phyloP scores from a whole-genome alignment of 1,140 invertebrate species.

The Spodoptera frugiperda region DNA sequence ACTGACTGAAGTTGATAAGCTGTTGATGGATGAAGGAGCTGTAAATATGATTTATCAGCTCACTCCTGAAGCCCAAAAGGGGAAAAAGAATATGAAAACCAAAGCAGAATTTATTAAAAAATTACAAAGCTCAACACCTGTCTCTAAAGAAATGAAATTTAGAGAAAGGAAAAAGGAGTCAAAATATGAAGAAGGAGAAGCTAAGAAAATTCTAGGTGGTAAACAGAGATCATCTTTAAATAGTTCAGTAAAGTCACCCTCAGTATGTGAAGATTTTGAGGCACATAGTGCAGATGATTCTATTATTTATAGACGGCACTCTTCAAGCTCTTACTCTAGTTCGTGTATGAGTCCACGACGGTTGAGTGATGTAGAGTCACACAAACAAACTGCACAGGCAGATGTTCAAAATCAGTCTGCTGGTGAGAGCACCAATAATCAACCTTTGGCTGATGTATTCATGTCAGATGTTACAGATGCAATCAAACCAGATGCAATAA shows the following conservation, averaged over 20 bases:
- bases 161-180: conserved; percentile 82
- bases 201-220: conserved; percentile 79
- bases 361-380: conserved; percentile 76
- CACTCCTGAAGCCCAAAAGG: conserved; percentile 81
- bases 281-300: conserved; percentile 90
- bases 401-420: neutral
- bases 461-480: conserved; percentile 58
- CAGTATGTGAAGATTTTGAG: conserved; percentile 87
- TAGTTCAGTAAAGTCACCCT: conserved; percentile 83
- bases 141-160: conserved; percentile 81
- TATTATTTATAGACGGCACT: conserved; percentile 92
- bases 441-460: conserved; percentile 60
- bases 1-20: conserved; percentile 90
- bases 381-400: neutral
- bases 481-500: conserved; percentile 69
- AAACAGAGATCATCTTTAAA: conserved; percentile 75
- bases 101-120: conserved; percentile 87
- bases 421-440: neutral
- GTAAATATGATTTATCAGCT: conserved; percentile 94
- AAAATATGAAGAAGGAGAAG: conserved; percentile 78
- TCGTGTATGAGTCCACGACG: conserved; percentile 85
- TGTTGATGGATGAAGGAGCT: conserved; percentile 94
- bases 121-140: conserved; percentile 86
- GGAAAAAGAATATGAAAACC: conserved; percentile 81
- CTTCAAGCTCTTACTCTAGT: conserved; percentile 93